Percentiles rank a stretch among this genome's conserved stretches.
Conservation (phyloP, 1,140 invertebrate genomes). For the honey bee (Apis mellifera) region DNA sequence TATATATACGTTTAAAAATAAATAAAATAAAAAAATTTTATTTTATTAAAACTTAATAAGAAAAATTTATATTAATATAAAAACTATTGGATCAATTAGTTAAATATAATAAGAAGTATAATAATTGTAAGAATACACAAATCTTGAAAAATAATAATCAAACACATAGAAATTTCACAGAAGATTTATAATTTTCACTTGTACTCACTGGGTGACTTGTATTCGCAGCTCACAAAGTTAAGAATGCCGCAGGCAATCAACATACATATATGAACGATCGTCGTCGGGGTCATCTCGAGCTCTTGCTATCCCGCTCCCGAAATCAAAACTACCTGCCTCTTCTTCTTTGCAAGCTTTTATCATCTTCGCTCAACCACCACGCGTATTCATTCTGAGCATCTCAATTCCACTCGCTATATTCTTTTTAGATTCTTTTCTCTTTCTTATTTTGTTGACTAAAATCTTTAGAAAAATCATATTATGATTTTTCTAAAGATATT, state of each 20-base stretch:
- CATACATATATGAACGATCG: slow-evolving; percentile 54
- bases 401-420: neutral
- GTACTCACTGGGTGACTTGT: slow-evolving; percentile 2
- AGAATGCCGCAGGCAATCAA: slow-evolving; percentile 60
- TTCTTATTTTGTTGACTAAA: neutral
- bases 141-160: neutral
- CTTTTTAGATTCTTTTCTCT: neutral
- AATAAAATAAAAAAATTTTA: no score
- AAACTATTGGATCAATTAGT: no score
- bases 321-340: slow-evolving; percentile 68
- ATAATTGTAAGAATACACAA: neutral
- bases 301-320: slow-evolving; percentile 60
- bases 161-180: neutral
- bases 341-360: slow-evolving; percentile 73
- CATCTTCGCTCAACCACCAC: slow-evolving; percentile 58
- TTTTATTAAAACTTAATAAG: no score
- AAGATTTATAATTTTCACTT: neutral
- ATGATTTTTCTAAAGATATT: no score
- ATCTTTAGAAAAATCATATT: neutral
- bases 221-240: slow-evolving; percentile 56
- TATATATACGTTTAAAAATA: no score
- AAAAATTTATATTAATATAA: no score
- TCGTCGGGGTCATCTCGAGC: slow-evolving; percentile 51
- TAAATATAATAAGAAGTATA: neutral
- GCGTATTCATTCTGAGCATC: neutral